These are phyloP conservation scores for Tetragonula carbonaria DNA, from an alignment of 2,888 invertebrate species.

Conservation along the genomic window DNA sequence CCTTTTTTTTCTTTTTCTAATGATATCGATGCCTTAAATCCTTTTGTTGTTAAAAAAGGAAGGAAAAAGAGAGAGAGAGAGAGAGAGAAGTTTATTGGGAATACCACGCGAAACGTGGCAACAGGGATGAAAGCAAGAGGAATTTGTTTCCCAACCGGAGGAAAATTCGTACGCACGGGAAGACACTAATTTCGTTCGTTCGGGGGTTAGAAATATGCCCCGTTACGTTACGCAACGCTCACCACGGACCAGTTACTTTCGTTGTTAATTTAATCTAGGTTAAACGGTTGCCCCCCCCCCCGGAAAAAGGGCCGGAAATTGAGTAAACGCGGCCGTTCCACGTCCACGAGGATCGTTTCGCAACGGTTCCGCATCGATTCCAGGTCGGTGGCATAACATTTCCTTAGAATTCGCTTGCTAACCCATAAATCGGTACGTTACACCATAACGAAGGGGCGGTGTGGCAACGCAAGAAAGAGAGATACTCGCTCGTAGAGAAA, in stretches of 20 bases:
- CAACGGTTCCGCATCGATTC: constrained; percentile 81
- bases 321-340: constrained; percentile 46
- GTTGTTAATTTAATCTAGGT: constrained; percentile 55
- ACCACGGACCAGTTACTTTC: constrained; percentile 50
- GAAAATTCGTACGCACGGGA: constrained; percentile 21
- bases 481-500: constrained; percentile 48
- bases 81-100: neutral
- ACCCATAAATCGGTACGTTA: constrained; percentile 81
- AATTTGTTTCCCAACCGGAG: neutral
- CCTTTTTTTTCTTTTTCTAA: neutral
- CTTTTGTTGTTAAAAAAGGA: neutral
- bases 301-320: constrained; percentile 47
- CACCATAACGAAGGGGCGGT: constrained; percentile 69
- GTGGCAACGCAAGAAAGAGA: constrained; percentile 53
- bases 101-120: neutral
- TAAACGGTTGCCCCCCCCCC: constrained; percentile 40
- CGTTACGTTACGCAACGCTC: constrained; percentile 28
- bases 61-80: too few relatives aligned
- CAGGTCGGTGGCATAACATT: constrained; percentile 80
- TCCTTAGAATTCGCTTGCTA: constrained; percentile 78
- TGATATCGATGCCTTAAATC: neutral
- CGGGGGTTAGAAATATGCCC: constrained; percentile 20
- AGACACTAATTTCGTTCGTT: constrained; percentile 25
- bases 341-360: constrained; percentile 50
- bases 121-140: constrained; percentile 3